Base-by-base conservation (phyloP, 2,888 invertebrate genomes). In the Phaedon cochleariae region DNA sequence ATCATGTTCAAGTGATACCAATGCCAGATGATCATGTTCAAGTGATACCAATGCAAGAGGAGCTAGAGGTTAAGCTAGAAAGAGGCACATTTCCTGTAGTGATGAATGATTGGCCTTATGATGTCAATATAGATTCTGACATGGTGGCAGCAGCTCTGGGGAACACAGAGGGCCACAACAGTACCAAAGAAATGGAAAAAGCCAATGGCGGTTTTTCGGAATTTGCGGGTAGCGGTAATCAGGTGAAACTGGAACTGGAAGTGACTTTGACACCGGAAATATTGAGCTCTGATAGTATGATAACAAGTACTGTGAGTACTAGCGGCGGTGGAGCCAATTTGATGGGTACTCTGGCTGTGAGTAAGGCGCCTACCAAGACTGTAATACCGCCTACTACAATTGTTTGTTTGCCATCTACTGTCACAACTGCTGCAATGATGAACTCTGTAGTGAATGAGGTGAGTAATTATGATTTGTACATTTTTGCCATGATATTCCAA, bases 201-300 rank as follows among this genome's bases (percentile, higher is more conserved):
- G 55, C 41, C 15, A 15, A 41, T 15, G 41, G 41, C 2, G 15
- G 41, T 41, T 41, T 41, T 41, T 41, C 41, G 10, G 41, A 41
- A 15, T 41, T 41, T 15, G 41, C 41, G 2, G 41, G 41, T 15
- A 15, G 41, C 15, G 78, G 80, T n/a, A 84, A 83, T 61, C 85
- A 85, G 76, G 84, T 86, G 0, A 86, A 87, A 74, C 77, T 88
- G 46, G 88, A 89, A 75, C 74, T 87, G 61, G 87, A 87, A 80
- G 87, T 89, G 22, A 89, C 89, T 0, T 81, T 89, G 74, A 88
- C 88, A 0, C 88, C 89, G 5, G 89, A 89, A 81, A 88, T 88
- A 76, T 86, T 87, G 68, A 83, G 81, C 69, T 78, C 82, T 3
- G 84, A 84, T 64, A 82, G 83, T 70, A 74, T 83, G 64, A 87